phyloP scores from a whole-genome alignment of 2,113 vertebrate species.

The Balaenoptera acutorostrata region DNA sequence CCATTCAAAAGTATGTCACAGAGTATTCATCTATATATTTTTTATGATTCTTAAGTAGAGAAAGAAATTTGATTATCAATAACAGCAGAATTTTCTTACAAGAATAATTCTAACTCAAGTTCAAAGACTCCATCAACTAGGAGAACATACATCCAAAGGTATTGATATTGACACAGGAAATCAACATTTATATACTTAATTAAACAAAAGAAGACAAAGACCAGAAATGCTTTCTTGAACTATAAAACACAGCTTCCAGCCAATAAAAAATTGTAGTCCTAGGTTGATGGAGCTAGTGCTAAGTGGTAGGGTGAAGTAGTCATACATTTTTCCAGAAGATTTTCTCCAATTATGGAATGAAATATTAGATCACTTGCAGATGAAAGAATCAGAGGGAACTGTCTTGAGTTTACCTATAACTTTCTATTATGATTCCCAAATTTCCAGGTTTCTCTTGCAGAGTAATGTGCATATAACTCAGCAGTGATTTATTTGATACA shows the following conservation, averaged over 20 bases:
- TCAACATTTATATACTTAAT: neutral
- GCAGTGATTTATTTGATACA: neutral
- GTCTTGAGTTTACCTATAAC: neutral
- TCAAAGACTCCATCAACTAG: neutral
- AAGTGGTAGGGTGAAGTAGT: neutral
- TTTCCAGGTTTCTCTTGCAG: constrained; percentile 21
- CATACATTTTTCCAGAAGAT: neutral
- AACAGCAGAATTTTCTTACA: constrained; percentile 9
- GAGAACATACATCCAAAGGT: neutral
- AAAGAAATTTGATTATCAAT: neutral
- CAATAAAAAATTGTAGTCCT: neutral
- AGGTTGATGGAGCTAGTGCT: neutral
- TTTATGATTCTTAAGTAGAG: neutral
- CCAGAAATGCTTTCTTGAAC: neutral
- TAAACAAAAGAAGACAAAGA: neutral
- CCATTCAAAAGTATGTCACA: neutral
- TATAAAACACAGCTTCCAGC: neutral
- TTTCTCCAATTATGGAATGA: neutral
- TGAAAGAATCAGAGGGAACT: neutral
- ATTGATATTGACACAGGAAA: neutral
- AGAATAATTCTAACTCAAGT: neutral
- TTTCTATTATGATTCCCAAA: neutral
- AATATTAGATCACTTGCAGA: neutral
- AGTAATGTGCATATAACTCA: neutral
- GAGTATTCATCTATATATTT: neutral